phyloP scores from a whole-genome alignment of 1,140 invertebrate genomes.

The Cotesia typhae region DNA sequence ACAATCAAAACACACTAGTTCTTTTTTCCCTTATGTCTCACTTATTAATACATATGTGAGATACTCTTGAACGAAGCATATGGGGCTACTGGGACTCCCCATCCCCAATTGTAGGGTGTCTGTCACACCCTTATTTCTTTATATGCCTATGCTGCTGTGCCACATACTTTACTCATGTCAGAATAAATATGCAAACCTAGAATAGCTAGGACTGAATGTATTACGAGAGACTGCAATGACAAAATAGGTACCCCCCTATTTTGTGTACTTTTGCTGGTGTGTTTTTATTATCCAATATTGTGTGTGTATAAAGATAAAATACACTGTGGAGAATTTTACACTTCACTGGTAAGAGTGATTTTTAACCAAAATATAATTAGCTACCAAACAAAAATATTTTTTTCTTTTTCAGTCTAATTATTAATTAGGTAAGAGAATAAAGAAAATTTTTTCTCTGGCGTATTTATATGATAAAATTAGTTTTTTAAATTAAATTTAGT shows the following conservation, averaged over 20 bases:
- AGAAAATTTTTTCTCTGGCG: no score
- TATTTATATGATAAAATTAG: no score
- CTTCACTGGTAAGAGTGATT: no score
- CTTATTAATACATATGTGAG: constrained; percentile 19
- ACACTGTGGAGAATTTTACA: neutral
- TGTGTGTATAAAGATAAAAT: constrained; percentile 12
- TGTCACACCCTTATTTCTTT: constrained; percentile 60
- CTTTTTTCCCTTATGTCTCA: constrained; percentile 8
- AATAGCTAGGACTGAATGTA: no score
- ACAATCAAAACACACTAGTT: constrained; percentile 64
- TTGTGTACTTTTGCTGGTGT: constrained; percentile 41
- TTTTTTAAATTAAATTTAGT: no score
- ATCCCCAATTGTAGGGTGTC: constrained; percentile 45
- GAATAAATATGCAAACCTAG: constrained; percentile 59
- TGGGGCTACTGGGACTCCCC: constrained; percentile 50
- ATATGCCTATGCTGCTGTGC: neutral
- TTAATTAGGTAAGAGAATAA: no score
- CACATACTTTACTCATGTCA: constrained; percentile 47
- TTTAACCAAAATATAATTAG: no score
- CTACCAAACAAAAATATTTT: no score
- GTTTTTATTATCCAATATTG: constrained; percentile 13
- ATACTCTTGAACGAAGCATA: constrained; percentile 57
- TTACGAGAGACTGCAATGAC: neutral
- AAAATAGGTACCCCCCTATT: constrained; percentile 21
- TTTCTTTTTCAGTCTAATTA: no score